phyloP scores from a whole-genome alignment of 1,140 invertebrate genomes.

The Tenebrio molitor region DNA sequence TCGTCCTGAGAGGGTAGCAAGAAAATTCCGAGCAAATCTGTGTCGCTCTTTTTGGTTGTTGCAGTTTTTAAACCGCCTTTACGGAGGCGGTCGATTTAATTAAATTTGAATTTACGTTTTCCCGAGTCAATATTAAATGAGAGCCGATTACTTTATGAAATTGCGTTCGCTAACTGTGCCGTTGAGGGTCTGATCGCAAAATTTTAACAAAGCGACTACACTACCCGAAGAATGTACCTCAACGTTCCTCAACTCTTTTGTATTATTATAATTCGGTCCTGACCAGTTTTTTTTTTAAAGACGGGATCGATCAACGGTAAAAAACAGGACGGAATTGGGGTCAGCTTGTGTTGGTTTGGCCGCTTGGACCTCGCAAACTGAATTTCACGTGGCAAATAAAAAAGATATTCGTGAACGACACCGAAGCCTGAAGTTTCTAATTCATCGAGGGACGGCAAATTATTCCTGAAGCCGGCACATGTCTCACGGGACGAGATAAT shows the following conservation, averaged over 20 bases:
- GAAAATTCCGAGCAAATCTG: too few relatives aligned
- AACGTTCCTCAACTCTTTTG: too few relatives aligned
- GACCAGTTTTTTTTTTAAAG: too few relatives aligned
- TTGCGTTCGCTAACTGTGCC: constrained; percentile 23
- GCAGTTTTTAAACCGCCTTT: background rate
- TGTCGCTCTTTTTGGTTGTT: too few relatives aligned
- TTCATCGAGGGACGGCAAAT: constrained; percentile 48
- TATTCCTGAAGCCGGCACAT: constrained; percentile 44
- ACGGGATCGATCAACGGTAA: too few relatives aligned
- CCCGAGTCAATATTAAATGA: constrained; percentile 22
- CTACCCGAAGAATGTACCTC: too few relatives aligned
- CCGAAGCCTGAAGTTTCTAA: constrained; percentile 38
- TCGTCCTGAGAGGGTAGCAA: too few relatives aligned
- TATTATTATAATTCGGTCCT: too few relatives aligned
- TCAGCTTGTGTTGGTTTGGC: background rate
- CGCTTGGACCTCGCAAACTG: background rate
- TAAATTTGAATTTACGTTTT: constrained; percentile 17
- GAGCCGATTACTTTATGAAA: constrained; percentile 14
- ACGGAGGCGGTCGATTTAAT: background rate
- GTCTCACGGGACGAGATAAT: constrained; percentile 37
- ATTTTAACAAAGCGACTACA: too few relatives aligned
- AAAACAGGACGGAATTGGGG: background rate
- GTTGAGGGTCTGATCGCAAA: too few relatives aligned
- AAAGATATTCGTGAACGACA: constrained; percentile 23
- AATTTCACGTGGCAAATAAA: background rate